Evolutionary conservation across 2,113 vertebrate genomes (phyloP).

Genomic region (Motacilla alba): DNA sequence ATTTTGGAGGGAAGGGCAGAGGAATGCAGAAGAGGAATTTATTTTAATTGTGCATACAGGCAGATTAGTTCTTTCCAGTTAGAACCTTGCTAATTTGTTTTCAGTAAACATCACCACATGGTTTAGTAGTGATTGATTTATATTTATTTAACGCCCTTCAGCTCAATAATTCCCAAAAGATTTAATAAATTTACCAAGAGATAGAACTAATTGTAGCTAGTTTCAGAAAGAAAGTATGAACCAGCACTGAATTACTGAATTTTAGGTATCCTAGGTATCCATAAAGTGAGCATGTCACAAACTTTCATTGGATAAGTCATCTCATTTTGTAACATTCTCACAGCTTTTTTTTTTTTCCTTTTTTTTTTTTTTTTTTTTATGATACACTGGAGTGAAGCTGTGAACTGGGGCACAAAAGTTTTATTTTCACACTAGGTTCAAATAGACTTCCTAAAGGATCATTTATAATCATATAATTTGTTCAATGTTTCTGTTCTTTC

Average conservation of each 20-base stretch:
- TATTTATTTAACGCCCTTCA: background rate
- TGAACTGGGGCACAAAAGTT: background rate
- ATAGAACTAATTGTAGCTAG: background rate
- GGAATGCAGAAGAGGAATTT: background rate
- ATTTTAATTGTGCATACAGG: background rate
- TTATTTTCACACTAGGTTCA: background rate
- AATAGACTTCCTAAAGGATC: background rate
- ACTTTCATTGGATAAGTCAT: background rate
- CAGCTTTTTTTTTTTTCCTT: background rate
- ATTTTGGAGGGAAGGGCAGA: background rate
- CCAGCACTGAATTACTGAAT: background rate
- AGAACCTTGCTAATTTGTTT: conserved; percentile 11
- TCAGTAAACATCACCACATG: background rate
- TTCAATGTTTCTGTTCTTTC: background rate
- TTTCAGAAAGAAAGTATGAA: background rate
- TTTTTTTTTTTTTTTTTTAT: background rate
- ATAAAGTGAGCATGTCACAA: background rate
- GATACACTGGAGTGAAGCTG: background rate
- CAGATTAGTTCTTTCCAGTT: background rate
- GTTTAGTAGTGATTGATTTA: background rate
- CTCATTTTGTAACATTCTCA: background rate
- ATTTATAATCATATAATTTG: background rate
- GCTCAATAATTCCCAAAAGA: background rate
- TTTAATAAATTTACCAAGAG: background rate
- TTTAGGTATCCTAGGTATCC: too few relatives aligned